These are phyloP conservation scores for Drosophila nebulosa DNA, from an alignment of 1,140 invertebrate genomes.

Conservation along the genomic window DNA sequence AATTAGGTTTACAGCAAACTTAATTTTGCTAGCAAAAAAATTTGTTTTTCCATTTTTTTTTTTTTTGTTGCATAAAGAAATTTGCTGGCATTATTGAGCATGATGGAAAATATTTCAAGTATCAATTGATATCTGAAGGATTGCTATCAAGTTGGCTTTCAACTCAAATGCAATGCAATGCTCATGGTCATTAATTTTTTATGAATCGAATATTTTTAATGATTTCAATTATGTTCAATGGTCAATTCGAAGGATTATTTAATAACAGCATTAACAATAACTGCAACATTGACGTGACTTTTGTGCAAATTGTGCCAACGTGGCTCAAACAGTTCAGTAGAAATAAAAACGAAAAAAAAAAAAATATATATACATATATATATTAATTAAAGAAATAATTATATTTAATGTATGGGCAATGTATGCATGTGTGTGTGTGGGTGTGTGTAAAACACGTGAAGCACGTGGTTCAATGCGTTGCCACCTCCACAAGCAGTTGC, in stretches of 20 bases:
- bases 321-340: slow-evolving; percentile 16
- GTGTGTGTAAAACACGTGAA: slow-evolving; percentile 23
- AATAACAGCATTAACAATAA: slow-evolving; percentile 59
- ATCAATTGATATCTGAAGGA: not conserved
- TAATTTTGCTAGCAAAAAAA: too few species aligned
- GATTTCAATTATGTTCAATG: slow-evolving; percentile 68
- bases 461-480: not conserved
- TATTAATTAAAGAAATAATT: slow-evolving; percentile 79
- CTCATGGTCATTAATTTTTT: slow-evolving; percentile 12
- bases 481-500: slow-evolving; percentile 20
- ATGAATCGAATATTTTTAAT: slow-evolving; percentile 58
- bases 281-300: slow-evolving; percentile 60
- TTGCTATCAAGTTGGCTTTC: slow-evolving; percentile 3
- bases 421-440: not conserved
- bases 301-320: slow-evolving; percentile 59
- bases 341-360: slow-evolving; percentile 10
- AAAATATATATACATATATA: slow-evolving; percentile 28
- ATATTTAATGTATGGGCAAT: slow-evolving; percentile 57
- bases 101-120: not conserved
- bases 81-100: not conserved
- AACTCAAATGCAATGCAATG: slow-evolving; percentile 17
- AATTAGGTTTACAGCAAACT: too few species aligned
- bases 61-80: not conserved
- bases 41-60: too few species aligned
- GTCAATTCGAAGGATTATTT: slow-evolving; percentile 44